phyloP scores from a whole-genome alignment of 1,140 invertebrate species.

The Cyclina sinensis region DNA sequence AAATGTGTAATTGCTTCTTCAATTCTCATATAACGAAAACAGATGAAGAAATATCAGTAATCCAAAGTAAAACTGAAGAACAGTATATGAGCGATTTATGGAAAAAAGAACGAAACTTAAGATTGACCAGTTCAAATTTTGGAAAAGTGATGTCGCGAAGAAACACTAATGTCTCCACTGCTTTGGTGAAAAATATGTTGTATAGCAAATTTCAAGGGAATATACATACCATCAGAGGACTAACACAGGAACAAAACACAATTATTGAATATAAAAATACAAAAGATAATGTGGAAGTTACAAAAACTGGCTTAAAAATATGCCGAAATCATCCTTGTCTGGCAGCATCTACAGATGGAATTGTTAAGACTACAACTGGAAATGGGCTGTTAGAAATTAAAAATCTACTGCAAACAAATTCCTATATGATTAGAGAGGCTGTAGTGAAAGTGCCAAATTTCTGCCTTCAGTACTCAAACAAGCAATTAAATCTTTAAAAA shows the following conservation, averaged over 20 bases:
- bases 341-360: too few relatives aligned
- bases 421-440: too few relatives aligned
- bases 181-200: neutral
- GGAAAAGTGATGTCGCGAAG: neutral
- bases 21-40: neutral
- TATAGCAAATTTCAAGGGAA: neutral
- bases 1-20: neutral
- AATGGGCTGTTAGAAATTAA: too few relatives aligned
- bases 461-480: neutral
- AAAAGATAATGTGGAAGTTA: too few relatives aligned
- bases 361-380: too few relatives aligned
- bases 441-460: too few relatives aligned
- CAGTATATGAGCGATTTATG: neutral
- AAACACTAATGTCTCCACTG: neutral
- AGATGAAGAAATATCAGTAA: neutral
- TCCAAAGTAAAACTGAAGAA: neutral
- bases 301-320: too few relatives aligned
- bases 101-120: neutral
- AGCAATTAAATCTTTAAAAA: neutral
- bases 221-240: too few relatives aligned
- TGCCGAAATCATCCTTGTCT: too few relatives aligned
- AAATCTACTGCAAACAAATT: too few relatives aligned
- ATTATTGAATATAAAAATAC: too few relatives aligned
- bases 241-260: too few relatives aligned
- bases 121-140: slow-evolving; percentile 26